Base-by-base conservation (phyloP, 1,140 invertebrate genomes). In the Drosophila orosa region DNA sequence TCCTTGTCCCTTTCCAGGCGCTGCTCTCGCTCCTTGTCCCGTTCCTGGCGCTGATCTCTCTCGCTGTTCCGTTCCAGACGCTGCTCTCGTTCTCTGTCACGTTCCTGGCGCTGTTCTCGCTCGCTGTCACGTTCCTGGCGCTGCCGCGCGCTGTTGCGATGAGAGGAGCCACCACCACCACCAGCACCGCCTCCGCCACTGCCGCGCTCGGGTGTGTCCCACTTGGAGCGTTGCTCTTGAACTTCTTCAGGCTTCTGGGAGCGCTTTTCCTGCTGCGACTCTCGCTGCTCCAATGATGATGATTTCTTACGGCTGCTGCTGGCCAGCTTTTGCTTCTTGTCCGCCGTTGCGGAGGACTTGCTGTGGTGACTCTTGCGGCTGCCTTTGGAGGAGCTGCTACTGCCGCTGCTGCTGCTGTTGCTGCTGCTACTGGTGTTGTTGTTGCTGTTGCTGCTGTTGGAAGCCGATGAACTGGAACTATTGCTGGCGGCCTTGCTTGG, bases 211-310 rank as follows among this genome's bases (percentile, higher is more conserved):
- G 84, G 80, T 37, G 79, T 78, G 35, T 92, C 91, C 91, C 91
- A 92, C 61, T 90, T 92, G 33, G 91, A 91, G 47, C 85, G 85
- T 37, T 71, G 86, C 31, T 90, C 76, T 15, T 89, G 76, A 17
- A 77, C 63, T 19, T 66, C 65, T 0, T 61, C 61, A 8, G 75
- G 45, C 22, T 62, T 27, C 19, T 48, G 48, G 6, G 42, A n/a
- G 9, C 61, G 71, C 25, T 73, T 60, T 5, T 67, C 59, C n/a
- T 39, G 56, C 10, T 33, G 24, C 3, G 24, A 35, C 40, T 63
- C 47, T 24, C n/a, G 62, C 22, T 54, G 52, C 24, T 55, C 25
- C 12, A 27, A 4, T 1, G 31, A 4, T 1, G 45, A 69, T 0
- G 47, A n/a, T 15, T 33, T 29, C n/a, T 31, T 47, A 1, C 47